phyloP scores from a whole-genome alignment of 2,888 invertebrate species.

The Eupithecia tripunctaria region DNA sequence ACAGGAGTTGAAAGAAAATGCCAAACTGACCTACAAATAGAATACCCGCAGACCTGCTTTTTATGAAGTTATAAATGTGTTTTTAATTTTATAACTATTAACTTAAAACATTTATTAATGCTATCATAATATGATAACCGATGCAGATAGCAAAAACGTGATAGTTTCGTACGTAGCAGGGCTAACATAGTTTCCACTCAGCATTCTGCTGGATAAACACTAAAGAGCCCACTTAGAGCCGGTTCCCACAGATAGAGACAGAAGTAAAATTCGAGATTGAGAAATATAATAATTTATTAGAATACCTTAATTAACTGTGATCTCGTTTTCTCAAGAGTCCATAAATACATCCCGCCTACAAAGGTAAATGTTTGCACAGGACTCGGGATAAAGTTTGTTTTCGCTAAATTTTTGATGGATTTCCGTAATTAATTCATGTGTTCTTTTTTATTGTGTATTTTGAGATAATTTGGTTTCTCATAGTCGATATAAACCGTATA shows the following conservation, averaged over 20 bases:
- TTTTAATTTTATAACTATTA: too few relatives aligned
- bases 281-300: background rate
- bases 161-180: too few relatives aligned
- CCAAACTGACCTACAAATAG: too few relatives aligned
- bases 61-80: too few relatives aligned
- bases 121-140: too few relatives aligned
- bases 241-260: background rate
- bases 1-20: too few relatives aligned
- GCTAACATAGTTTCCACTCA: background rate
- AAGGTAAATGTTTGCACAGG: conserved; percentile 56
- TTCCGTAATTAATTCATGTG: conserved; percentile 27
- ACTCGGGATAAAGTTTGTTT: conserved; percentile 37
- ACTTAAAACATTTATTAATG: too few relatives aligned
- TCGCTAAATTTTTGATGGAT: conserved; percentile 34
- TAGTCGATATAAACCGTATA: background rate
- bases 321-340: conserved; percentile 22
- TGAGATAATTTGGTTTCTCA: background rate
- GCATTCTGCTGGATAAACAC: too few relatives aligned
- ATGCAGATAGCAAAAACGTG: too few relatives aligned
- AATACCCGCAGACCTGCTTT: too few relatives aligned
- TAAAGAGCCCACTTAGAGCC: too few relatives aligned
- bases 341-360: conserved; percentile 51
- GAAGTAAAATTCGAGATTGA: background rate
- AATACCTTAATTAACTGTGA: background rate
- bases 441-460: conserved; percentile 13